phyloP scores from a whole-genome alignment of 2,888 invertebrate genomes.

The Caenorhabditis angaria region DNA sequence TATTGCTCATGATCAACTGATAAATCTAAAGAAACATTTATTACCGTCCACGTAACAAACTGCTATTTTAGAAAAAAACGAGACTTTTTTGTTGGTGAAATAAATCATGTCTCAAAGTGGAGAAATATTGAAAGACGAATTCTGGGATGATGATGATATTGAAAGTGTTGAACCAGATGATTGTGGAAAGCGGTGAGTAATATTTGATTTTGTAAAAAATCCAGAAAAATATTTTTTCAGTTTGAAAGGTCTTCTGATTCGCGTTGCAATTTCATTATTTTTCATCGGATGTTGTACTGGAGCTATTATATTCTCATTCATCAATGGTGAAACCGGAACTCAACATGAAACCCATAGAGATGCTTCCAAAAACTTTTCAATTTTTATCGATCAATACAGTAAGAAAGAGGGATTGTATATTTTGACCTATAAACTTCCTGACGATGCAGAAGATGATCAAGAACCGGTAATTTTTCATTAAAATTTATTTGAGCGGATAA shows the following conservation, averaged over 20 bases:
- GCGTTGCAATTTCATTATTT: conserved; percentile 31
- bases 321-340: conserved; percentile 42
- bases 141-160: conserved; percentile 33
- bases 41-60: conserved; percentile 31
- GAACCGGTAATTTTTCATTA: conserved; percentile 21
- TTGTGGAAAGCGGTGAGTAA: conserved; percentile 20
- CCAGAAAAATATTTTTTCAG: conserved; percentile 13
- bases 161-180: conserved; percentile 23
- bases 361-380: conserved; percentile 45
- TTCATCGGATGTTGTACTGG: conserved; percentile 40
- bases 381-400: conserved; percentile 44
- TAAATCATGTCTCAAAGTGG: background rate
- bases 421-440: conserved; percentile 28
- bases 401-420: conserved; percentile 41
- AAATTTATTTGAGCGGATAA: background rate
- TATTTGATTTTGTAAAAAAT: background rate
- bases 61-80: background rate
- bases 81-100: background rate
- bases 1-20: conserved; percentile 15
- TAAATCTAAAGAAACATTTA: conserved; percentile 45
- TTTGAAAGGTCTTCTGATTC: conserved; percentile 29
- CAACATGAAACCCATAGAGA: conserved; percentile 24
- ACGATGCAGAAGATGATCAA: conserved; percentile 10
- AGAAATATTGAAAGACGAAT: conserved; percentile 15
- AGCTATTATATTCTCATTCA: conserved; percentile 47